A percentile compares a stretch with the other conserved stretches of the same genome.
Conservation (phyloP, 2,888 invertebrate genomes). For the Frankliniella fusca region DNA sequence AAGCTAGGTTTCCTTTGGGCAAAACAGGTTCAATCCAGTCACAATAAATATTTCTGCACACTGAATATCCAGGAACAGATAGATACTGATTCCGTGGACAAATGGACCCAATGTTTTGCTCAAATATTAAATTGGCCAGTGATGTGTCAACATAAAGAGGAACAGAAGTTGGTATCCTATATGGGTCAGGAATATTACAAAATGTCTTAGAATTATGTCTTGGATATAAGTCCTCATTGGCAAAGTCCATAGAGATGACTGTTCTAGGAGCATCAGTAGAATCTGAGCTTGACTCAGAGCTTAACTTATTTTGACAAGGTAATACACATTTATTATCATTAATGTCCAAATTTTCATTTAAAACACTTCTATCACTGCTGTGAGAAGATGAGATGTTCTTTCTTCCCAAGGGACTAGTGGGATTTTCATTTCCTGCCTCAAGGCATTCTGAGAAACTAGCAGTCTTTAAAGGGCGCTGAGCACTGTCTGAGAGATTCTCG, state of each 20-base stretch:
- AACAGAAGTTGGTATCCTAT: neutral
- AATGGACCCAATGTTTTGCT: neutral
- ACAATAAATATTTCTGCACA: neutral
- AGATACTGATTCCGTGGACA: neutral
- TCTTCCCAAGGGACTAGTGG: neutral
- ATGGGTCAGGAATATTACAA: too few species aligned
- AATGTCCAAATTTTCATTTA: constrained; percentile 15
- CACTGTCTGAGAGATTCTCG: constrained; percentile 18
- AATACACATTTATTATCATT: constrained; percentile 6
- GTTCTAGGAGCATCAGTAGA: neutral
- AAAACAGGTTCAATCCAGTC: neutral
- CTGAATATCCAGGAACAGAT: neutral
- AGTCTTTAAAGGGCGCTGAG: constrained; percentile 6
- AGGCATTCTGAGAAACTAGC: constrained; percentile 1
- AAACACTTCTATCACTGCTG: neutral
- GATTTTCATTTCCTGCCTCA: neutral
- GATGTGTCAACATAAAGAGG: neutral
- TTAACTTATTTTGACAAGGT: neutral
- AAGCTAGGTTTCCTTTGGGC: neutral
- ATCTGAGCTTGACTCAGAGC: neutral
- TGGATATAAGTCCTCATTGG: neutral
- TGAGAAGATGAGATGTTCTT: neutral
- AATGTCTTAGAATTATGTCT: too few species aligned
- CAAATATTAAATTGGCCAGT: neutral
- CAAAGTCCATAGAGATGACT: neutral